Percentiles rank a stretch among this genome's conserved stretches.
Conservation (phyloP, 1,140 invertebrate species). For the Drosophila lacteicornis region DNA sequence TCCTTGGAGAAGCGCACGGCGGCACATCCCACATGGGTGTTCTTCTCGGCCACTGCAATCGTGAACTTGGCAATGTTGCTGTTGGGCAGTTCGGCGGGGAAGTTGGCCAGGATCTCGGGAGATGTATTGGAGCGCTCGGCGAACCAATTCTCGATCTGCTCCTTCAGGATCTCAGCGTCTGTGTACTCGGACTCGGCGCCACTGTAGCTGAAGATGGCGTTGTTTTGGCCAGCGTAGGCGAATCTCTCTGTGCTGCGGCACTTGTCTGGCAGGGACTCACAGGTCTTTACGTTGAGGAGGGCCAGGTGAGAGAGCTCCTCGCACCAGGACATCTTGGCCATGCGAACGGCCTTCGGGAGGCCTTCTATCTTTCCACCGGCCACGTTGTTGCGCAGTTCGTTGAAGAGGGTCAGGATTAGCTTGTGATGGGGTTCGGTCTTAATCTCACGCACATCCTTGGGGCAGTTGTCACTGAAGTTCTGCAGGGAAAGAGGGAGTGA, state of each 20-base stretch:
- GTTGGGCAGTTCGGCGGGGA: constrained; percentile 62
- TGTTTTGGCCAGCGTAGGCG: constrained; percentile 72
- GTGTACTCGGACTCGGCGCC: constrained; percentile 60
- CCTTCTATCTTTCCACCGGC: constrained; percentile 56
- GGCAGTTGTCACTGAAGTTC: constrained; percentile 63
- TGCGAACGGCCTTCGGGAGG: constrained; percentile 56
- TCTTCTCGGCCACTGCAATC: constrained; percentile 63
- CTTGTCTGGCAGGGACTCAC: constrained; percentile 63
- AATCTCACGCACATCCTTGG: constrained; percentile 51
- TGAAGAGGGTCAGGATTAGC: constrained; percentile 57
- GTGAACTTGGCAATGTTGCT: constrained; percentile 65
- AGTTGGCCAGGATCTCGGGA: constrained; percentile 58
- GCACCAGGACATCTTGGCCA: constrained; percentile 76
- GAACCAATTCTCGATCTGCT: constrained; percentile 74
- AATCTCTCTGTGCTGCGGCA: constrained; percentile 75
- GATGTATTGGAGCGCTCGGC: constrained; percentile 50
- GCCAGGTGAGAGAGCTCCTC: constrained; percentile 64
- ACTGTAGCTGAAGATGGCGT: constrained; percentile 68
- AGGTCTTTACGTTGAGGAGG: constrained; percentile 56
- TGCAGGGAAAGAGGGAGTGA: not conserved
- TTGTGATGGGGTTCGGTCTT: constrained; percentile 53
- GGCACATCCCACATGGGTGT: constrained; percentile 62
- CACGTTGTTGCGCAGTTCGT: constrained; percentile 66
- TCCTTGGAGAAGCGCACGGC: constrained; percentile 59
- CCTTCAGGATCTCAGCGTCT: constrained; percentile 66